Percentiles rank a stretch among this genome's conserved stretches.
phyloP scores from a whole-genome alignment of 2,888 invertebrate genomes.

The Dynastes maya region DNA sequence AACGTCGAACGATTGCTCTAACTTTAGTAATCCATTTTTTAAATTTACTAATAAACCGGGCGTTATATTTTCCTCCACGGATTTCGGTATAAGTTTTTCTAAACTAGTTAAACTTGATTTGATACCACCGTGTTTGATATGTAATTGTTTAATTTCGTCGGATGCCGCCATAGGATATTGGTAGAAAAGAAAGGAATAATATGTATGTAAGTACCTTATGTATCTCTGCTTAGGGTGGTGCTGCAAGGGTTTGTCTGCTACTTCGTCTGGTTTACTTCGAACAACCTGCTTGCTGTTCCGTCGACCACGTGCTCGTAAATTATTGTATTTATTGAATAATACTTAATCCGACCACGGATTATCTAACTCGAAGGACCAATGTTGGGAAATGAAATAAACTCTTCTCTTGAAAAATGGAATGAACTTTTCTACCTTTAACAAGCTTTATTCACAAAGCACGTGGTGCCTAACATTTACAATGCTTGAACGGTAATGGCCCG shows the following conservation, averaged over 20 bases:
- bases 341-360: background rate
- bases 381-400: background rate
- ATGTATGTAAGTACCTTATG: background rate
- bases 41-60: background rate
- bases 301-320: background rate
- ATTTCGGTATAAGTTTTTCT: slow-evolving; percentile 12
- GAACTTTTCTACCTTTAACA: too few relatives aligned
- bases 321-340: background rate
- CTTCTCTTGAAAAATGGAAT: too few relatives aligned
- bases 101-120: background rate
- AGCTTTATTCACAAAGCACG: too few relatives aligned
- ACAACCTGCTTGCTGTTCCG: background rate
- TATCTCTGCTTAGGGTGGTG: background rate
- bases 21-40: background rate
- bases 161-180: background rate
- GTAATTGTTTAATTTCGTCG: slow-evolving; percentile 17
- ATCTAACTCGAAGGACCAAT: slow-evolving; percentile 2
- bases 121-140: background rate
- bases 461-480: too few relatives aligned
- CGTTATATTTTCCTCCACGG: background rate
- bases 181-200: background rate
- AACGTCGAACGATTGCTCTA: slow-evolving; percentile 1
- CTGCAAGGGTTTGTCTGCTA: background rate
- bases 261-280: background rate
- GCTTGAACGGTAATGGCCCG: too few relatives aligned